Evolutionary conservation across 2,113 vertebrate genomes (phyloP).

Genomic region (Spermophilus dauricus): DNA sequence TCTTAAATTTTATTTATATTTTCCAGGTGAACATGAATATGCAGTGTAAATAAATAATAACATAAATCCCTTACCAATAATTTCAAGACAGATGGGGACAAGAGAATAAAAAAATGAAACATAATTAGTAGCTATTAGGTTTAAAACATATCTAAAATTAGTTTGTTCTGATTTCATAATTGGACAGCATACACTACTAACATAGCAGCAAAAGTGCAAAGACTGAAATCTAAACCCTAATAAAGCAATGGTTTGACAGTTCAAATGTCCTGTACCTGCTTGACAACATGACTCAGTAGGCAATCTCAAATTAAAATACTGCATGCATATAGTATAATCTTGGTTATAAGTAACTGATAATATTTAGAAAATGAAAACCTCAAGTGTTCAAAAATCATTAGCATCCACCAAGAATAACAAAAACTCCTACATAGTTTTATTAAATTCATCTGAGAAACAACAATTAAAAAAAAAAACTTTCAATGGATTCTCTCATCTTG

Average conservation of each 20-base stretch:
- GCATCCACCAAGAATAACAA: neutral
- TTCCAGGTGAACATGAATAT: conserved; percentile 53
- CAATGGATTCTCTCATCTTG: conserved; percentile 80
- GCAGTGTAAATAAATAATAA: conserved; percentile 21
- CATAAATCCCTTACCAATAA: conserved; percentile 46
- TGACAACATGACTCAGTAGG: conserved; percentile 63
- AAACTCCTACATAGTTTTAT: conserved; percentile 70
- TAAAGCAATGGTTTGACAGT: conserved; percentile 80
- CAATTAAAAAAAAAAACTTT: conserved; percentile 63
- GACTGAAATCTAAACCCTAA: conserved; percentile 80
- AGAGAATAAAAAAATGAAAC: conserved; percentile 46
- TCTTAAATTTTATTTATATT: conserved; percentile 62
- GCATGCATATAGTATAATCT: conserved; percentile 47
- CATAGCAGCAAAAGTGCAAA: conserved; percentile 65
- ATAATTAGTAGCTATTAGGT: conserved; percentile 31
- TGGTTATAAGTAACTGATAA: neutral
- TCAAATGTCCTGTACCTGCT: conserved; percentile 69
- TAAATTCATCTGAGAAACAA: conserved; percentile 71
- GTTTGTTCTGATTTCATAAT: conserved; percentile 73
- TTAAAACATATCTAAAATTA: conserved; percentile 45
- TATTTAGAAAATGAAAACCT: conserved; percentile 41
- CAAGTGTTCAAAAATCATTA: conserved; percentile 50
- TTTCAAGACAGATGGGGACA: conserved; percentile 36
- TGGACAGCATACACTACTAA: conserved; percentile 69
- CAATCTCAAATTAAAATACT: conserved; percentile 71